Evolutionary conservation across 2,113 vertebrate genomes (phyloP), one percentile per base, ranked within the genome.

Genomic region (Ammospiza nelsoni): DNA sequence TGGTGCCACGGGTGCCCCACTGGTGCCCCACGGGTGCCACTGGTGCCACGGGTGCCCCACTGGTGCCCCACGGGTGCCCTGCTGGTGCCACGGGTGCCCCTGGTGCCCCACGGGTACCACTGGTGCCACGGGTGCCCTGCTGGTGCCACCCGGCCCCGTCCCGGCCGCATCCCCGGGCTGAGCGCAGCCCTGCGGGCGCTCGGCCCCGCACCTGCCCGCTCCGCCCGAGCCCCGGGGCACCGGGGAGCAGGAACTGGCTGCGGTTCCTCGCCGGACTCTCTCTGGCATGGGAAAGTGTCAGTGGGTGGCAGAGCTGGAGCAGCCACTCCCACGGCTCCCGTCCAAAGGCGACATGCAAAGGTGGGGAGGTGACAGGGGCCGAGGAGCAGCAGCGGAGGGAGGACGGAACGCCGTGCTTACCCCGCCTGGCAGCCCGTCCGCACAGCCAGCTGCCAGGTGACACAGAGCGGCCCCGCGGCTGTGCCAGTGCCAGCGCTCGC

Each of bases 381-480:
- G 4, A 27, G 58, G 12, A 9, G 55, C 3, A 9, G 41, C 41
- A 15, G 55, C 0, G 43, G 46, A 11, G 73, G 43, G 46, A 11
- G 73, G 9, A 13, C 1, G 20, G 35, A 1, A 0, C 9, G 0
- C 22, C 22, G 46, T 0, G 59, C 75, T 23, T 5, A 0, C 9
- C 29, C 62, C 62, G 7, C 9, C 57, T 3, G 33, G 81, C 48
- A 11, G 57, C 77, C 9, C 2, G 49, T 4, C 10, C 43, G 0
- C 37, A 21, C 2, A 6, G 61, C 74, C 69, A 8, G 52, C 48
- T 28, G 87, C 69, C 92, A 4, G 83, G 11, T 14, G 92, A 19
- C 80, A 83, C 79, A 12, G 80, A 35, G 12, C 69, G 1, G 62
- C 85, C 82, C 57, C 22, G 41, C 15, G 21, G 73, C 69, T 15